Percentiles rank a stretch among this genome's conserved stretches.
phyloP scores from a whole-genome alignment of 2,888 invertebrate species.

The Pantelozetes paolii region DNA sequence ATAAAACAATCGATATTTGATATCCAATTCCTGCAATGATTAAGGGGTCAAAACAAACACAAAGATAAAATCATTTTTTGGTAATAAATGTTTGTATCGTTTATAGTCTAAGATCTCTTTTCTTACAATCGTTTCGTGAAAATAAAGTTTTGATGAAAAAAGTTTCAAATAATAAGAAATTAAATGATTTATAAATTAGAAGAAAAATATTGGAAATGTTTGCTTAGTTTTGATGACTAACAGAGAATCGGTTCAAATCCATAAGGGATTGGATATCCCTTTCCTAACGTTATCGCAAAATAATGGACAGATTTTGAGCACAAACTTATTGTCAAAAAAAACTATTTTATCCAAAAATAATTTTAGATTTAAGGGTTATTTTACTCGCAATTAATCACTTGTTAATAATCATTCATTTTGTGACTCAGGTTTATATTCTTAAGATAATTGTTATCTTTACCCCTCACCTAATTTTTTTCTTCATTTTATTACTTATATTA shows the following conservation, averaged over 20 bases:
- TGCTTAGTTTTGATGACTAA: background rate
- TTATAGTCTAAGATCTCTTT: background rate
- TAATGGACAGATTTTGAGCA: background rate
- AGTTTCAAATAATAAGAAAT: slow-evolving; percentile 6
- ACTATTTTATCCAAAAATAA: no score
- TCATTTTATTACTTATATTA: no score
- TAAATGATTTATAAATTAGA: slow-evolving; percentile 10
- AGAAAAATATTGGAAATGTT: background rate
- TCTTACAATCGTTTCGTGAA: background rate
- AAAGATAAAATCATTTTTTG: background rate
- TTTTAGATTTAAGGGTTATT: no score
- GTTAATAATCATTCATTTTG: no score
- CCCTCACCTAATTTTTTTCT: no score
- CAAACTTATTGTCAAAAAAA: no score
- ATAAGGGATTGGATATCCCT: background rate
- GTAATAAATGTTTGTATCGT: background rate
- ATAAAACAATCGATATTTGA: background rate
- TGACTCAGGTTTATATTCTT: no score
- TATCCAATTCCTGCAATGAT: background rate
- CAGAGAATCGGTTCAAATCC: background rate
- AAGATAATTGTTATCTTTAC: no score
- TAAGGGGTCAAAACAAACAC: background rate
- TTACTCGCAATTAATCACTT: no score
- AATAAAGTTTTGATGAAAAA: slow-evolving; percentile 15
- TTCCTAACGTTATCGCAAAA: background rate